Percentiles rank a stretch among this genome's conserved stretches.
phyloP scores from a whole-genome alignment of 2,113 vertebrate genomes.

The Rhea pennata region DNA sequence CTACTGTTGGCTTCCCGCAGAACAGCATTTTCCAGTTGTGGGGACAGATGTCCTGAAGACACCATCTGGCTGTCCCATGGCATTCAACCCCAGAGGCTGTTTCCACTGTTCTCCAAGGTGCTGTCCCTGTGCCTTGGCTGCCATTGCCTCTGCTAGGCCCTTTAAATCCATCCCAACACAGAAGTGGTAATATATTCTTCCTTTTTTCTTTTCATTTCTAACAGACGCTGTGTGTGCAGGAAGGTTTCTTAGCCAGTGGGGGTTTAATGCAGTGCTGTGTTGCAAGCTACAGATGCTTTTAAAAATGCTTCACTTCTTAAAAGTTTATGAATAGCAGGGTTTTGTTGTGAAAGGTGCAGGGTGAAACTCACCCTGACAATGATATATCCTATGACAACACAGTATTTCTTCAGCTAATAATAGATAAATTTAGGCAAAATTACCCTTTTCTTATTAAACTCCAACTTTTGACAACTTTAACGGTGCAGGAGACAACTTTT shows the following conservation, averaged over 20 bases:
- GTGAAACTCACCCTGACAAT: neutral
- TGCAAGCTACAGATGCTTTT: neutral
- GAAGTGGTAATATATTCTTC: neutral
- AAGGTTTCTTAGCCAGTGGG: too few relatives aligned
- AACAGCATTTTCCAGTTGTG: neutral
- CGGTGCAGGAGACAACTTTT: neutral
- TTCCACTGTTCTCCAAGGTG: neutral
- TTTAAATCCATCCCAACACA: neutral
- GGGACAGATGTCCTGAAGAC: neutral
- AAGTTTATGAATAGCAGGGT: neutral
- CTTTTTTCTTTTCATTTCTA: neutral
- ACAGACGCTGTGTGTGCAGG: too few relatives aligned
- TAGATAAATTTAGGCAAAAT: neutral
- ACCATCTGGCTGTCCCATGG: neutral
- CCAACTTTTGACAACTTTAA: neutral
- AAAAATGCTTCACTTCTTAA: neutral
- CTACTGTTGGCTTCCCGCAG: neutral
- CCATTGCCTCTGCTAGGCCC: neutral
- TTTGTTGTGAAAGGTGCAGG: neutral
- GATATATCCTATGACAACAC: neutral
- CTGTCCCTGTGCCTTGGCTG: fast-evolving
- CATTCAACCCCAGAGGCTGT: neutral
- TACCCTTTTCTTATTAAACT: neutral
- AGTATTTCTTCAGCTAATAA: neutral
- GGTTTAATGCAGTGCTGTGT: neutral